Evolutionary conservation across 2,888 invertebrate species (phyloP).

Genomic region (Pelosia muscerda): DNA sequence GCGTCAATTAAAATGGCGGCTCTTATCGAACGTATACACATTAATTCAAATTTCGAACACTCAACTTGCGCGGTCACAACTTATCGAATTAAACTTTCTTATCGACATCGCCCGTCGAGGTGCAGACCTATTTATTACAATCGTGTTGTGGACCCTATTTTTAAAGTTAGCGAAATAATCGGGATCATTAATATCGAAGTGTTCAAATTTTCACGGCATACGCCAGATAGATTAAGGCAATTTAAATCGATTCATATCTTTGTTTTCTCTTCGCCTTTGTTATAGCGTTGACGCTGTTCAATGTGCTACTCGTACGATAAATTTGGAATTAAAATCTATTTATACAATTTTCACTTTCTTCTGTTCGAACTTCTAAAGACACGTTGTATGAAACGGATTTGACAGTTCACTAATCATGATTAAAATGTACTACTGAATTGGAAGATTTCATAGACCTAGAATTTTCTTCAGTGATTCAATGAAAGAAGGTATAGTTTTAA

Average conservation of each 20-base stretch:
- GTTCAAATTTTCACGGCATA: slow-evolving; percentile 2
- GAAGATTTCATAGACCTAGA: too few relatives aligned
- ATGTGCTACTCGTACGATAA: not conserved
- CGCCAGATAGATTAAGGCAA: slow-evolving; percentile 11
- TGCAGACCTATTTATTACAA: slow-evolving; percentile 29
- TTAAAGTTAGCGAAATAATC: slow-evolving; percentile 12
- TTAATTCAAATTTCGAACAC: slow-evolving; percentile 41
- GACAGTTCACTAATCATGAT: too few relatives aligned
- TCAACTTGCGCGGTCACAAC: slow-evolving; percentile 33
- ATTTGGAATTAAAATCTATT: not conserved
- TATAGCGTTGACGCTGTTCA: not conserved
- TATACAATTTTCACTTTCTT: not conserved
- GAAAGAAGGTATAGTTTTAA: too few relatives aligned
- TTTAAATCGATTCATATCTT: slow-evolving; percentile 5
- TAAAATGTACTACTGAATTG: too few relatives aligned
- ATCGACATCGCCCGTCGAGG: slow-evolving; percentile 30
- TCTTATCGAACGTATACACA: slow-evolving; percentile 47
- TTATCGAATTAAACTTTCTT: slow-evolving; percentile 52
- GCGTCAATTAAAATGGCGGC: slow-evolving; percentile 44
- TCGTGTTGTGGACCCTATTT: slow-evolving; percentile 16
- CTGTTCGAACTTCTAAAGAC: not conserved
- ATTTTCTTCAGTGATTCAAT: too few relatives aligned
- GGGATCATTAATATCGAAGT: not conserved
- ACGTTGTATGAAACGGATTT: too few relatives aligned
- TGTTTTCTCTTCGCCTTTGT: not conserved